These are phyloP conservation scores for Calcarius lapponicus DNA, from an alignment of 2,797 vertebrate genomes.

Conservation along the genomic window DNA sequence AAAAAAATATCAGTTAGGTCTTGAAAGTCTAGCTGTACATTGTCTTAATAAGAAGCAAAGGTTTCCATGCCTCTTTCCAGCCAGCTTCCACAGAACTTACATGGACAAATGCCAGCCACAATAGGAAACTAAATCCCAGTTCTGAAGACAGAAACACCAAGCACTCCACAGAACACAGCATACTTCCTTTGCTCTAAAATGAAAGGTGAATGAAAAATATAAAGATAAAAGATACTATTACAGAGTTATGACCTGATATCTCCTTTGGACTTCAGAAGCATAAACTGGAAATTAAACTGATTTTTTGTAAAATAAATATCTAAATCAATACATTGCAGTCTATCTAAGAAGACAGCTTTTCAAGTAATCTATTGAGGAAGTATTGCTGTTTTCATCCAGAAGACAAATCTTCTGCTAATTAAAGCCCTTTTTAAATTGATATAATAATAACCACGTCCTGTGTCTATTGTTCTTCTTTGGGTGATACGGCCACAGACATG, in stretches of 20 bases:
- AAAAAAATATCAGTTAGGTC: not conserved
- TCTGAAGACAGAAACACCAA: not conserved
- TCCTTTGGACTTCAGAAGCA: not conserved
- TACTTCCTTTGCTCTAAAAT: not conserved
- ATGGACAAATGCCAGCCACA: not conserved
- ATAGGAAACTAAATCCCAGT: not conserved
- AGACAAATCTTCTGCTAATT: not conserved
- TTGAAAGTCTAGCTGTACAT: not conserved
- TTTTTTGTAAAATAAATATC: not conserved
- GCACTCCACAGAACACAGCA: rapidly evolving
- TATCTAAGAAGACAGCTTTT: not conserved
- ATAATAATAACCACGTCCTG: not conserved
- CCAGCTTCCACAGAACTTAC: not conserved
- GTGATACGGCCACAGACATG: not conserved
- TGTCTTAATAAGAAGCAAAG: not conserved
- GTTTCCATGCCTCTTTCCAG: not conserved
- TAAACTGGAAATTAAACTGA: not conserved
- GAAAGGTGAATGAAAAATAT: not conserved
- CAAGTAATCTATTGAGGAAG: not conserved
- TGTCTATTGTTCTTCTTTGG: not conserved
- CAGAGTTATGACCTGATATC: not conserved
- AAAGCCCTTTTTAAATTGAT: not conserved
- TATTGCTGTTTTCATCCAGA: not conserved
- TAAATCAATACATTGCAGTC: not conserved
- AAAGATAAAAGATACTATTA: not conserved